phyloP scores from a whole-genome alignment of 2,888 invertebrate genomes.

The Stictocephala bisonia region DNA sequence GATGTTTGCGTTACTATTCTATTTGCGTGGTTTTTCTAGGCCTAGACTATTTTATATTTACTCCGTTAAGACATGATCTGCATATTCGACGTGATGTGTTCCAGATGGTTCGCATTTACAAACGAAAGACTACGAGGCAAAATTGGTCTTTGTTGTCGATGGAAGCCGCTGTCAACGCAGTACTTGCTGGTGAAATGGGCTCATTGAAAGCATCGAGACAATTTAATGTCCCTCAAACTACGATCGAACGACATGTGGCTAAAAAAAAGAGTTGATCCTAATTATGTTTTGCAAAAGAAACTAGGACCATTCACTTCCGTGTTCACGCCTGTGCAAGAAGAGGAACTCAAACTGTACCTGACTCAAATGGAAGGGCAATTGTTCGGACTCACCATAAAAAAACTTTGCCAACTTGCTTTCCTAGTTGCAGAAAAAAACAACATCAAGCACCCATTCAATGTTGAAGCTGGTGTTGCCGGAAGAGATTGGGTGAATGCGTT shows the following conservation, averaged over 20 bases:
- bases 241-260: slow-evolving; percentile 46
- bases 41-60: too few relatives aligned
- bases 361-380: slow-evolving; percentile 56
- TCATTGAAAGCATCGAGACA: slow-evolving; percentile 50
- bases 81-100: too few relatives aligned
- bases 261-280: slow-evolving; percentile 9
- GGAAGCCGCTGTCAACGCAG: slow-evolving; percentile 26
- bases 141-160: slow-evolving; percentile 39
- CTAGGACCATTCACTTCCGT: slow-evolving; percentile 21
- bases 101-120: slow-evolving; percentile 44
- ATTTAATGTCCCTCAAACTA: slow-evolving; percentile 54
- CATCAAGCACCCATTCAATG: slow-evolving; percentile 59
- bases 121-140: slow-evolving; percentile 29
- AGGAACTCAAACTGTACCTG: slow-evolving; percentile 54
- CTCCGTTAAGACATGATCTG: too few relatives aligned
- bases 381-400: slow-evolving; percentile 59
- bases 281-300: not conserved
- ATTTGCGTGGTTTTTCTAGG: too few relatives aligned
- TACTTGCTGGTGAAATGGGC: slow-evolving; percentile 52
- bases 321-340: slow-evolving; percentile 54
- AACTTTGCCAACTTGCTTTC: slow-evolving; percentile 56
- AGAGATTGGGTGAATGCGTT: slow-evolving; percentile 43
- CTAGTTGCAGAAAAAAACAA: slow-evolving; percentile 56
- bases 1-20: too few relatives aligned
- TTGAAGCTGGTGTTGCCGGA: slow-evolving; percentile 33